phyloP scores from a whole-genome alignment of 2,113 vertebrate genomes.

The Eudyptes chrysolophus region DNA sequence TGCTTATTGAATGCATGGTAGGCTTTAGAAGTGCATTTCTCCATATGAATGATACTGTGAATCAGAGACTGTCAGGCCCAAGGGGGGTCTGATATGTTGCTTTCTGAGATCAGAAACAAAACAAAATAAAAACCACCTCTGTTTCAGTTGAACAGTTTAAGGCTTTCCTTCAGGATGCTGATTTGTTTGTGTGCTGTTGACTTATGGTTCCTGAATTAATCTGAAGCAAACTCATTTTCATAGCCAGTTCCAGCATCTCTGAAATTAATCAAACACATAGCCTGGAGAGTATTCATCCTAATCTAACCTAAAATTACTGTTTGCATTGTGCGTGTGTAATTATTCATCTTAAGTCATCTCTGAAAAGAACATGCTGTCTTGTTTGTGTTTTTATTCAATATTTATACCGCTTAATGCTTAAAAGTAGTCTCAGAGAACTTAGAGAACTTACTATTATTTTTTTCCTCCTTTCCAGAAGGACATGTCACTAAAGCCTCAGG shows the following conservation, averaged over 20 bases:
- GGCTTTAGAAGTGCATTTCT: conserved; percentile 24
- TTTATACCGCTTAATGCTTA: background rate
- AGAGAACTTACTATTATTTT: background rate
- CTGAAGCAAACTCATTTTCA: conserved; percentile 30
- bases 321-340: conserved; percentile 8
- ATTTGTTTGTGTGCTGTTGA: background rate
- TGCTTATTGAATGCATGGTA: background rate
- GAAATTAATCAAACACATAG: conserved; percentile 41
- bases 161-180: background rate
- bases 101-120: background rate
- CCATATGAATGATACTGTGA: background rate
- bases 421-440: background rate
- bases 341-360: conserved; percentile 19
- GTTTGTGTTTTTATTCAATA: conserved; percentile 6
- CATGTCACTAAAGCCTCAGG: conserved; percentile 86
- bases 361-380: background rate
- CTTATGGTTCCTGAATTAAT: background rate
- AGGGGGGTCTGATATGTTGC: background rate
- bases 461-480: conserved; percentile 79
- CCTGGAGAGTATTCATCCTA: conserved; percentile 51
- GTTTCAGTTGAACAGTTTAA: background rate
- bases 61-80: background rate
- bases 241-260: conserved; percentile 35
- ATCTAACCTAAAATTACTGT: conserved; percentile 58
- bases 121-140: background rate